Base-by-base conservation (phyloP, 2,888 invertebrate genomes). In the Subacronicta megacephala region DNA sequence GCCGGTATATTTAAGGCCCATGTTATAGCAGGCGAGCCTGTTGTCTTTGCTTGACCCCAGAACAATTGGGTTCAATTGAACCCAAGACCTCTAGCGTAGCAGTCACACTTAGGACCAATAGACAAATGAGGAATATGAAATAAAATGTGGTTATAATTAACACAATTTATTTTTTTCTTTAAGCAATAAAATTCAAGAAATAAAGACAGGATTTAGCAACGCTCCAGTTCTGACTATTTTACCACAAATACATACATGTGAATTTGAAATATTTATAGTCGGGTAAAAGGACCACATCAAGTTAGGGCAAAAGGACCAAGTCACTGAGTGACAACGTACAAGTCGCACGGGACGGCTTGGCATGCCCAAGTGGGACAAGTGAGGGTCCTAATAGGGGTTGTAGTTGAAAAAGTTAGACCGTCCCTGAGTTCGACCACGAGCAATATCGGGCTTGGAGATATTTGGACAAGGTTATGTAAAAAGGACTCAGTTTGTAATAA, bases 391-490 rank as follows among this genome's bases (percentile, higher is more conserved):
- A 63, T 37, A 54, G 17, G 35, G 47, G 44, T 69, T 41, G 40
- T 54, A 47, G 47, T 69, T 37, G 63, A 69, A 64, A 63, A 64
- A 68, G 36, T 53, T 36, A 47, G 29, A 33, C 18, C 35, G 10
- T 68, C 52, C 44, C 63, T 29, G 1, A 41, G 55, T 62, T 64
- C 18, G 12, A 18, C n/a, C 29, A 53, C 36, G 20, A 53, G 36
- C 47, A 69, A 69, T 64, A 69, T 69, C 47, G 63, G 47, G 47
- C 41, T 47, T 20, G 44, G 33, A 64, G 41, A 20, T 69, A 64
- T 69, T 63, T 55, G 41, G 37, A 42, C 18, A 37, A n/a, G 13
- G 4, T 33, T 31, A n/a, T 17, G 13, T 6, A 0, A 15, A 0
- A 46, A n/a, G 0, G 26, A 37, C 0, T 2, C 20, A 45, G 2